Base-by-base conservation (phyloP, 1,140 invertebrate species). In the Solen grandis region DNA sequence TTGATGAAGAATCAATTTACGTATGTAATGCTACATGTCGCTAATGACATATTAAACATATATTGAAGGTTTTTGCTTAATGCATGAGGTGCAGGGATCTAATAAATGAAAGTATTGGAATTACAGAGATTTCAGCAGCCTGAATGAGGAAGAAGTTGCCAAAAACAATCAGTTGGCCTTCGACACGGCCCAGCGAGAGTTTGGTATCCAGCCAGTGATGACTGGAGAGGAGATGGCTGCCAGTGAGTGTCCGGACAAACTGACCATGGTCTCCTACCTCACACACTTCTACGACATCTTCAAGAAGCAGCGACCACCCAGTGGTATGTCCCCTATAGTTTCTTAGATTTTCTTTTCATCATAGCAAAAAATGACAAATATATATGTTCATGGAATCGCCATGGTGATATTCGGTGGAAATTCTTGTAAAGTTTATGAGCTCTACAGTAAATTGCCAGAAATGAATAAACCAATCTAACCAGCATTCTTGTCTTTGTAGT, bases 131-230 rank as follows among this genome's bases (percentile, higher is more conserved):
- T 95, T 95, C 86, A 88, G 91, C 83, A 93, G 94, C 38, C 92
- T 97, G 36, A 94, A 95, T 74, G 92, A 94, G 73, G 94, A 95
- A 65, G 95, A 96, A 85, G 90, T 93, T 16, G 90, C 91, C 41
- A 93, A 94, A 84, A 96, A 96, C 89, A 96, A 96, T 92, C 96
- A 97, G 88, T 86, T 96, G 69, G 96, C 96, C 22, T 97, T 97
- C 91, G 95, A 96, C 89, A 94, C 96, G 65, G 93, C 97, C 5
- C 95, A 97, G 87, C 94, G 94, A 57, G 96, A 97, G 90, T 91
- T 95, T 84, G 95, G 95, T 54, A 95, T 97, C 84, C 91, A 94
- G 31, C 95, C 96, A n/a, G 95, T 95, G 50, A 96, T 97, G 95
- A 95, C 94, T 31, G 96, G 95, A n/a, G 93, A 94, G 82, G 96